These are phyloP conservation scores for Sarcophaga bullata DNA, from an alignment of 1,140 invertebrate genomes.

Conservation along the genomic window DNA sequence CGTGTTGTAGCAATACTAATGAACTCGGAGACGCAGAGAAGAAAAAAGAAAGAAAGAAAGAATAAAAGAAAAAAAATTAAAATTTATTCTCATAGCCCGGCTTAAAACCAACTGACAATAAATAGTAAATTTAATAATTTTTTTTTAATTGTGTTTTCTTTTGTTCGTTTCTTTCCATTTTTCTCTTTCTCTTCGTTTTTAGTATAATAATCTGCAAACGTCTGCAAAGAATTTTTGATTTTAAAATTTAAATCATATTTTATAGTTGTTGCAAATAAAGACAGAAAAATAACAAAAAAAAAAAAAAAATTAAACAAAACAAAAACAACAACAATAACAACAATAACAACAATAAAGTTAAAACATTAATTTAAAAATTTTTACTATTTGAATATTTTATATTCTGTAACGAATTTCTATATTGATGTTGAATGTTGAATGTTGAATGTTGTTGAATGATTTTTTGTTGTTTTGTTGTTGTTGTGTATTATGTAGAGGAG, in stretches of 20 bases:
- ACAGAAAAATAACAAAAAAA: no score
- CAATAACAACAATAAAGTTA: slow-evolving; percentile 22
- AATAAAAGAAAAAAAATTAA: neutral
- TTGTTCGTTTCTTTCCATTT: no score
- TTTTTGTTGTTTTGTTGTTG: no score
- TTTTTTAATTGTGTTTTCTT: slow-evolving; percentile 12
- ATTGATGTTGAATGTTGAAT: neutral
- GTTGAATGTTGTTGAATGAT: no score
- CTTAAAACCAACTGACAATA: neutral
- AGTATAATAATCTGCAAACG: neutral
- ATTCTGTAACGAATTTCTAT: slow-evolving; percentile 40
- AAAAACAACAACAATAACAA: no score
- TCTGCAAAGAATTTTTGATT: neutral
- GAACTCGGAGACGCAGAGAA: neutral
- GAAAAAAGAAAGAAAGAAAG: neutral
- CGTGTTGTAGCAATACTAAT: no score
- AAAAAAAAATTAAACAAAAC: no score
- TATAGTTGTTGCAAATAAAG: neutral
- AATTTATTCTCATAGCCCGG: neutral
- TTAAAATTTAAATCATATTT: slow-evolving; percentile 20
- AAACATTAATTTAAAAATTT: slow-evolving; percentile 41
- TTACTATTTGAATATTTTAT: slow-evolving; percentile 10
- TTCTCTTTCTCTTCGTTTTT: no score
- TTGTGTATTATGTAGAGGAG: no score
- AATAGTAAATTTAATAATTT: neutral